phyloP scores from a whole-genome alignment of 2,888 invertebrate species.

The Hedychridium roseum region DNA sequence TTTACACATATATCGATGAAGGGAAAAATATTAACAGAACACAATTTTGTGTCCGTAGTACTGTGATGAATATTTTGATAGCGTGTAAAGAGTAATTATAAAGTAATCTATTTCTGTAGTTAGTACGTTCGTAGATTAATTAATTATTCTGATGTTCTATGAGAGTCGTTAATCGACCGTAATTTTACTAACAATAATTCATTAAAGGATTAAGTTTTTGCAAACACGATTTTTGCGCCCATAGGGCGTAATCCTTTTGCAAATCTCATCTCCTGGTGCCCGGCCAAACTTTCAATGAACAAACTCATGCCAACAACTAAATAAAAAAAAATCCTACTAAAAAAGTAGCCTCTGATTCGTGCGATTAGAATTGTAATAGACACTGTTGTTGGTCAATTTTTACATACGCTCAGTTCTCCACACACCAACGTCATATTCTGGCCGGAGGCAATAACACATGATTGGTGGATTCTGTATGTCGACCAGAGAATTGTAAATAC shows the following conservation, averaged over 20 bases:
- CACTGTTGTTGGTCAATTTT: too few relatives aligned
- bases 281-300: too few relatives aligned
- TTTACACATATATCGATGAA: slow-evolving; percentile 46
- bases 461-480: background rate
- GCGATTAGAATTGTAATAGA: too few relatives aligned
- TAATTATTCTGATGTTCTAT: slow-evolving; percentile 51
- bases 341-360: too few relatives aligned
- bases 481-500: background rate
- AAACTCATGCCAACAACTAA: too few relatives aligned
- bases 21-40: slow-evolving; percentile 46
- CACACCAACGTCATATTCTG: background rate
- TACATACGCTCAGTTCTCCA: too few relatives aligned
- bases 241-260: too few relatives aligned
- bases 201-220: too few relatives aligned
- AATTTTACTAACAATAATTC: slow-evolving; percentile 45
- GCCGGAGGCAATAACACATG: background rate
- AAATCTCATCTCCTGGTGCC: too few relatives aligned
- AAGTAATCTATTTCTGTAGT: slow-evolving; percentile 56
- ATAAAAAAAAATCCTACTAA: too few relatives aligned
- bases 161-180: slow-evolving; percentile 45
- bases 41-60: slow-evolving; percentile 64
- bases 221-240: too few relatives aligned
- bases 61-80: slow-evolving; percentile 63
- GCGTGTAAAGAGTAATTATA: slow-evolving; percentile 43
- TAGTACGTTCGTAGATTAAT: slow-evolving; percentile 54